Conservation (phyloP, 2,797 vertebrate species). For the Dicrostonyx torquatus region DNA sequence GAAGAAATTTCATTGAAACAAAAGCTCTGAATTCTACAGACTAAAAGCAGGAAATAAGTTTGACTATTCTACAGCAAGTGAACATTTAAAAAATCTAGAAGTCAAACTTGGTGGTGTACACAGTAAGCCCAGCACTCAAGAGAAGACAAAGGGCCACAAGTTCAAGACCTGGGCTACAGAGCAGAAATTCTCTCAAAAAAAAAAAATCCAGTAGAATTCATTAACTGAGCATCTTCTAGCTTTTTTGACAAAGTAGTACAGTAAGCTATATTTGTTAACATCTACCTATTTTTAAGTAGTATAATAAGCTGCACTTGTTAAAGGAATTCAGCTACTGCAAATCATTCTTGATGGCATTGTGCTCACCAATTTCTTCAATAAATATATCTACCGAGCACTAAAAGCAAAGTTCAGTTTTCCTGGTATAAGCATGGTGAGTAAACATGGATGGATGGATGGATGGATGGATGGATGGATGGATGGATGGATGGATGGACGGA, state of each 20-base stretch:
- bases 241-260: background rate
- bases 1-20: slow-evolving; percentile 24
- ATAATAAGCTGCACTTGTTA: background rate
- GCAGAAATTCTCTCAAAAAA: background rate
- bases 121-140: background rate
- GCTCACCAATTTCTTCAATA: slow-evolving; percentile 29
- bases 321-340: slow-evolving; percentile 1
- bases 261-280: background rate
- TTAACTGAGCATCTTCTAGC: background rate
- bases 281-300: background rate
- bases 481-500: background rate
- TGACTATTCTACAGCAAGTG: slow-evolving; percentile 17
- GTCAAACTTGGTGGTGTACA: background rate
- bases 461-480: background rate
- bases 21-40: slow-evolving; percentile 40
- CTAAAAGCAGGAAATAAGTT: slow-evolving; percentile 43
- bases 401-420: background rate
- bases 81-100: background rate
- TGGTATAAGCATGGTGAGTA: slow-evolving; percentile 15
- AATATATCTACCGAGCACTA: slow-evolving; percentile 14
- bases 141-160: background rate
- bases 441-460: background rate
- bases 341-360: slow-evolving; percentile 32
- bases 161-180: background rate
- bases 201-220: background rate